Evolutionary conservation across 2,113 vertebrate genomes (phyloP).

Genomic region (Phylloscopus trochilus): DNA sequence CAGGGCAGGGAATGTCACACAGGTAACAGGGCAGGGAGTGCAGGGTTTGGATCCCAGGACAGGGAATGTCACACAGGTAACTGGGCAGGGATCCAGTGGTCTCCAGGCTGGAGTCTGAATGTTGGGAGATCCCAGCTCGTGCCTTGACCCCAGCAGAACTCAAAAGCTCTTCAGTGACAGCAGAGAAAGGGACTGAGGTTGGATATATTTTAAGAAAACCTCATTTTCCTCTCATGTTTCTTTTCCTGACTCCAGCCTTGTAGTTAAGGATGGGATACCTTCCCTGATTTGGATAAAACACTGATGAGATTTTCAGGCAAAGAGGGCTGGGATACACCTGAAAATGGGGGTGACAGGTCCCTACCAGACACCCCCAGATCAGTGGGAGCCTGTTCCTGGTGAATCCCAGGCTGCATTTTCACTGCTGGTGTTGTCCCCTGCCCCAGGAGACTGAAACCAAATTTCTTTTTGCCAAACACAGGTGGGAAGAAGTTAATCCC

Average conservation of each 20-base stretch:
- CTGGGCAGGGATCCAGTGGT: background rate
- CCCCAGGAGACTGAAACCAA: background rate
- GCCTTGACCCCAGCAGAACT: background rate
- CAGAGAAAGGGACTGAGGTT: background rate
- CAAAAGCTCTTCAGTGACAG: background rate
- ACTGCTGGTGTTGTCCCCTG: background rate
- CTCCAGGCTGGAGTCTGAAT: background rate
- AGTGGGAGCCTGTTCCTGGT: background rate
- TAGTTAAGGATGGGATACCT: background rate
- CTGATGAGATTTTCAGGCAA: background rate
- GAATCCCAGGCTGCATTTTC: background rate
- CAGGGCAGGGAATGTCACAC: too few species aligned
- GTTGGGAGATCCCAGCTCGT: background rate
- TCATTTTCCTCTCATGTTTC: background rate
- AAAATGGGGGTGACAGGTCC: background rate
- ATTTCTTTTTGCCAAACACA: background rate
- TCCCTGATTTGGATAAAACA: background rate
- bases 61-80: too few species aligned
- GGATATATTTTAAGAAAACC: background rate
- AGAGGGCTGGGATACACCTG: background rate
- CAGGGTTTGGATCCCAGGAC: too few species aligned
- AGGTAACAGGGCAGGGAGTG: background rate
- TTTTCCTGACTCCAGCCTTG: background rate
- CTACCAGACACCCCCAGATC: background rate
- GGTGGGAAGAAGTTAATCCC: background rate